Evolutionary conservation across 2,888 invertebrate species (phyloP), one percentile per base, ranked within the genome.

Genomic region (Neoitamus cyanurus): DNA sequence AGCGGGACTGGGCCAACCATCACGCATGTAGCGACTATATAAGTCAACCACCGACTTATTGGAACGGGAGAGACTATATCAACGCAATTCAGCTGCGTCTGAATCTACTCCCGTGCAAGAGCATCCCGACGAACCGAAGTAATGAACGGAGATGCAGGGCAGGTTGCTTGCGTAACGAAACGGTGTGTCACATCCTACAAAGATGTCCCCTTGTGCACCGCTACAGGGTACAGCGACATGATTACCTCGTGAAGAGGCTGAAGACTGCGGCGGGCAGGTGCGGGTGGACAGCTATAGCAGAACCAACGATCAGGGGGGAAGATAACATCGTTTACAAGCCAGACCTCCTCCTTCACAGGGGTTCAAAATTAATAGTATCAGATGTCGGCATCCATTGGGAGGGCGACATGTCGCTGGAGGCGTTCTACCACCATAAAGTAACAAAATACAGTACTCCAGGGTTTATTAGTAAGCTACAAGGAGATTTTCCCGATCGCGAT

Each of bases 381-480:
- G 72, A 72, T 13, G 72, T 72, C 6, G 72, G 72, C 30, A 31
- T 72, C 2, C 7, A 72, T n/a, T 72, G 72, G 72, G 72, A 72
- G 13, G 72, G 72, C 3, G 11, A 11, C 6, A 28, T 28, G 3
- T 7, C 72, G 11, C 72, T 72, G 30, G 28, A 15, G 3, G 11
- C 6, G 2, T 30, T 6, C 3, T 34, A 72, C 30, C 7, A 31
- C 6, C 6, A 30, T 6, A 30, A 72, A 15, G 6, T 13, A 13
- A 11, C 72, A 4, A 30, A 2, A 11, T 72, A 72, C 72, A 30
- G 68, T 15, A 37, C 37, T 9, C 37, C 15, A 2, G 75, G 13
- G 3, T 75, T 75, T 25, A 11, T 75, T 2, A 15, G 11, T 3
- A 75, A 75, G 20, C 7, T 75, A 6, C 31, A 37, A 20, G 37